Percentiles rank a stretch among this genome's conserved stretches.
Conservation (phyloP, 2,888 invertebrate species). For the Seira musarum region DNA sequence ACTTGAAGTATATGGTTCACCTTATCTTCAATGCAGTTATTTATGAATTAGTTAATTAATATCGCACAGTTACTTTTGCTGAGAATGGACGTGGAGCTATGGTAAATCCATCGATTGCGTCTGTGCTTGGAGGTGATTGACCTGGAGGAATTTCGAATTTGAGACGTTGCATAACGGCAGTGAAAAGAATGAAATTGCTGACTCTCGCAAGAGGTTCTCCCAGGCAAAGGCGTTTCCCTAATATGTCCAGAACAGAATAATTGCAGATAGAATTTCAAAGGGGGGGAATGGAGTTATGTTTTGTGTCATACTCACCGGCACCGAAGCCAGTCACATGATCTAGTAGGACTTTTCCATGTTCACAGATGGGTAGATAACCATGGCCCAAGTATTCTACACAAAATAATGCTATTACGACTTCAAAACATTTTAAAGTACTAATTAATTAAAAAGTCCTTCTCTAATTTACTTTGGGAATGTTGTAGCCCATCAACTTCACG, state of each 20-base stretch:
- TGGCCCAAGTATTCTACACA: constrained; percentile 60
- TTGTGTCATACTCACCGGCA: constrained; percentile 65
- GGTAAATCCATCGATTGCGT: constrained; percentile 60
- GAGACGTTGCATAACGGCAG: constrained; percentile 61
- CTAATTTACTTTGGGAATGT: background rate
- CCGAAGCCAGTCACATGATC: constrained; percentile 69
- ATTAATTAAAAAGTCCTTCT: no score
- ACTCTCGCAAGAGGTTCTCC: constrained; percentile 65
- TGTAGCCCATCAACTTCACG: constrained; percentile 72
- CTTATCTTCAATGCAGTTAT: no score
- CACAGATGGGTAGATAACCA: constrained; percentile 64
- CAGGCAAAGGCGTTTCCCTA: constrained; percentile 66
- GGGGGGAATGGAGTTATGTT: no score
- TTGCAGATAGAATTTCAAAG: no score
- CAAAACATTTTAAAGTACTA: no score
- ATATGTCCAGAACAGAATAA: no score
- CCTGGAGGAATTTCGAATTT: constrained; percentile 53
- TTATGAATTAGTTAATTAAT: no score
- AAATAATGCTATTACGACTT: no score
- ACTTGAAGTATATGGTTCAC: no score
- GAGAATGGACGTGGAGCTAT: constrained; percentile 60
- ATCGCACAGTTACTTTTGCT: constrained; percentile 50
- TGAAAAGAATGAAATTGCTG: constrained; percentile 59
- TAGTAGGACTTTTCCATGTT: constrained; percentile 68
- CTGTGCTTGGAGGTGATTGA: constrained; percentile 19